A percentile compares a stretch with the other conserved stretches of the same genome.
Conservation (phyloP, 2,797 vertebrate genomes). For the Molossus alvarezi region DNA sequence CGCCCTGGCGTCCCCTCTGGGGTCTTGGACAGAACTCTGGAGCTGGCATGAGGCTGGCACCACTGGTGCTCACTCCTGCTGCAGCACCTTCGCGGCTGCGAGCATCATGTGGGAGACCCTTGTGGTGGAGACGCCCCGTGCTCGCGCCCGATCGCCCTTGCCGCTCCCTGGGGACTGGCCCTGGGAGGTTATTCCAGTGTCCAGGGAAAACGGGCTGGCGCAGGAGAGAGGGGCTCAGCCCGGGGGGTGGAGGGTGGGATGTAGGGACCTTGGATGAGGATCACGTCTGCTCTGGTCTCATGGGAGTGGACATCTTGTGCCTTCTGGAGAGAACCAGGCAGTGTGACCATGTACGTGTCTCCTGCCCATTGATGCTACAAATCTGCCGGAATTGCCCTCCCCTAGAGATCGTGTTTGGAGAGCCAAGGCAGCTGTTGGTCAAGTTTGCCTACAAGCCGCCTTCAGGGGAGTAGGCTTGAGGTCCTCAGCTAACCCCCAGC, state of each 20-base stretch:
- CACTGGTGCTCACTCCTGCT: not conserved
- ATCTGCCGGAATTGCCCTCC: not conserved
- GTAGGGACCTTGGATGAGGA: not conserved
- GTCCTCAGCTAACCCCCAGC: not conserved
- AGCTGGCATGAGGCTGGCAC: not conserved
- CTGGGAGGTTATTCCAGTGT: not conserved
- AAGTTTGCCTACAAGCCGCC: not conserved
- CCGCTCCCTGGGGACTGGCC: not conserved
- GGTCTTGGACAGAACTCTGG: not conserved
- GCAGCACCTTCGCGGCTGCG: not conserved
- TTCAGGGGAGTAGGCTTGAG: not conserved
- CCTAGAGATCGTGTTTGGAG: not conserved
- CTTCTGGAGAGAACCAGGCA: slow-evolving; percentile 66
- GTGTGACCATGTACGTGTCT: not conserved
- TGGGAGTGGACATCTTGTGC: slow-evolving; percentile 76
- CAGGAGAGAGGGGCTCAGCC: not conserved
- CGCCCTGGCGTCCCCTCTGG: not conserved
- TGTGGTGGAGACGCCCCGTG: not conserved
- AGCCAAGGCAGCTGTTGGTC: not conserved
- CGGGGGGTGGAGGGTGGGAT: not conserved
- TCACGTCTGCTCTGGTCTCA: slow-evolving; percentile 62
- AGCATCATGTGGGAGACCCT: not conserved
- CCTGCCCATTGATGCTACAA: not conserved
- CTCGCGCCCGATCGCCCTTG: not conserved
- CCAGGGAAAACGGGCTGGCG: not conserved